Evolutionary conservation across 2,888 invertebrate genomes (phyloP), one percentile per base, ranked within the genome.

Genomic region (Tryphoninae sp.): DNA sequence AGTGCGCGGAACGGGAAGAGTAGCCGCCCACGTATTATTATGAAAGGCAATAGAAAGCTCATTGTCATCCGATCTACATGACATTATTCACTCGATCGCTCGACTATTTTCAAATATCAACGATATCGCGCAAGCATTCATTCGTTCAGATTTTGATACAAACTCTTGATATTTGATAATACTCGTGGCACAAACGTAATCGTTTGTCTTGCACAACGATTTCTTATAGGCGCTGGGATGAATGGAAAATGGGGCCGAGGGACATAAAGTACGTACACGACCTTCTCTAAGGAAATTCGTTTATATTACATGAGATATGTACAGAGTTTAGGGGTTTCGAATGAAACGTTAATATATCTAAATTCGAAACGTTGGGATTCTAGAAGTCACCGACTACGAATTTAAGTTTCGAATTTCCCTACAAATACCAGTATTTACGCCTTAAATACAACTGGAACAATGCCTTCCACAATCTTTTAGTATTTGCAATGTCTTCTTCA

Each of bases 21-120:
- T 23, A 9, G 55, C 13, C 58, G 40, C 19, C 40, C 33, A 33
- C 33, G 23, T 53, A 23, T 13, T 45, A 55, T 77, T 77, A 53
- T 69, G 76, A 69, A 61, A 77, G 16, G 58, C 45, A 19, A 33
- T 76, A 62, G 69, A 77, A 77, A 77, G 76, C 62, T 77, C 69
- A 53, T 72, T 16, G 42, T 45, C 16, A 9, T 42, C 9, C 59
- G 49, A 22, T 59, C 33, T 49, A 33, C 75, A 49, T 59, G 67
- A 33, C 45, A 6, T 6, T n/a, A 51, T n/a, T 23, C 6, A 33
- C 16, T 26, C 11, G 23, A 59, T 45, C 13, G 11, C 4, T 45
- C 26, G 23, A 68, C 13, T 69, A 19, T 69, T 40, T 7, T n/a
- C n/a, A 53, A 22, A 65, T 2, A 51, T 49, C 49, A 2, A 23